These are phyloP conservation scores for Cladopsammia gracilis DNA, from an alignment of 64 coral and sea anemone genomes.

Conservation along the genomic window DNA sequence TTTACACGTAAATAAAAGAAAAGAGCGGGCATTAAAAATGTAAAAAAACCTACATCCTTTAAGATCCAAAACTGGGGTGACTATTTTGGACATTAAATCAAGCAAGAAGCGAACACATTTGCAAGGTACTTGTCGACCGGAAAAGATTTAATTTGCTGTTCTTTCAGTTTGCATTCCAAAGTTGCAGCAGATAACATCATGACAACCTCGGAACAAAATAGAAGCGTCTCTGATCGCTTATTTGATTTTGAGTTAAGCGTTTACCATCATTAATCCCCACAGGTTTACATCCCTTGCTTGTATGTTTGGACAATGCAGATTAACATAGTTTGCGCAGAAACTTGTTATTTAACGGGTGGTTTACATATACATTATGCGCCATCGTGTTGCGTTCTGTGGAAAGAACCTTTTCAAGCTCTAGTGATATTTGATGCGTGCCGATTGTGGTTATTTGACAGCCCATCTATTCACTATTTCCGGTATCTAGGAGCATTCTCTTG, in stretches of 20 bases:
- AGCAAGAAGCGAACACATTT: constrained; percentile 20
- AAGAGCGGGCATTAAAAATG: background rate
- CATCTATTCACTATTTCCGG: constrained; percentile 52
- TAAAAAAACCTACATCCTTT: no score
- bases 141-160: background rate
- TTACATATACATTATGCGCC: background rate
- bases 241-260: background rate
- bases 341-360: background rate
- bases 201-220: background rate
- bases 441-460: constrained; percentile 47
- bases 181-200: constrained; percentile 25
- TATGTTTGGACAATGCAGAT: background rate
- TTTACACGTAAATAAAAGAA: background rate
- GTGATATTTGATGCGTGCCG: constrained; percentile 60
- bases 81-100: no score
- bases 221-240: background rate
- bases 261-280: background rate
- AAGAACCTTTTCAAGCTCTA: background rate
- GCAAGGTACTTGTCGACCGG: constrained; percentile 40
- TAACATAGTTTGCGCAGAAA: background rate
- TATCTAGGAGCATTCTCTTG: constrained; percentile 36
- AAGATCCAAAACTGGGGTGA: background rate
- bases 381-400: background rate
- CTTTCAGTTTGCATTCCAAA: constrained; percentile 27
- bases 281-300: background rate